A percentile compares a stretch with the other conserved stretches of the same genome.
Conservation (phyloP, 2,113 vertebrate species). For the Halichoeres trimaculatus region DNA sequence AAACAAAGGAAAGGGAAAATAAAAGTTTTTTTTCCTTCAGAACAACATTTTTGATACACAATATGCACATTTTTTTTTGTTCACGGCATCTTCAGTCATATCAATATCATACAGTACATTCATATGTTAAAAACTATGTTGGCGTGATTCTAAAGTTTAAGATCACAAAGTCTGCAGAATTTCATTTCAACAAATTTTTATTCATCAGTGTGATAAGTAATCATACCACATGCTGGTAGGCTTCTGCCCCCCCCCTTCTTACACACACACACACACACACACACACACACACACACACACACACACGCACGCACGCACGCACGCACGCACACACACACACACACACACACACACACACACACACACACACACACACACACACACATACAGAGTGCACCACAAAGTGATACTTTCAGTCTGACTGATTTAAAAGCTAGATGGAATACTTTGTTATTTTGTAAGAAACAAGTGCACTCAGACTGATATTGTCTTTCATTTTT, state of each 20-base stretch:
- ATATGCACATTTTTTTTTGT: too few species aligned
- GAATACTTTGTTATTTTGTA: conserved; percentile 74
- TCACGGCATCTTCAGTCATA: too few species aligned
- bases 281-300: not conserved
- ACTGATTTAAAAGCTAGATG: conserved; percentile 56
- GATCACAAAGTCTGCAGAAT: not conserved
- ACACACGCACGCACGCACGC: not conserved
- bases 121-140: too few species aligned
- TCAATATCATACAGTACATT: not conserved
- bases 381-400: not conserved
- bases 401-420: conserved; percentile 71
- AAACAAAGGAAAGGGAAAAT: too few species aligned
- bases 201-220: too few species aligned
- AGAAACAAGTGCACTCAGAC: conserved; percentile 52
- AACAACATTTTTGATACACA: too few species aligned
- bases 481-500: conserved; percentile 49
- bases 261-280: not conserved
- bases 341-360: not conserved
- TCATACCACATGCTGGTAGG: too few species aligned
- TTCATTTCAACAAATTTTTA: too few species aligned
- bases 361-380: not conserved
- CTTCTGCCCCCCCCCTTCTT: not conserved
- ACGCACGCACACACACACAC: not conserved
- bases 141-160: too few species aligned
- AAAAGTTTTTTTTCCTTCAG: too few species aligned